phyloP scores from a whole-genome alignment of 2,888 invertebrate species.

The Carpatolechia fugitivella region DNA sequence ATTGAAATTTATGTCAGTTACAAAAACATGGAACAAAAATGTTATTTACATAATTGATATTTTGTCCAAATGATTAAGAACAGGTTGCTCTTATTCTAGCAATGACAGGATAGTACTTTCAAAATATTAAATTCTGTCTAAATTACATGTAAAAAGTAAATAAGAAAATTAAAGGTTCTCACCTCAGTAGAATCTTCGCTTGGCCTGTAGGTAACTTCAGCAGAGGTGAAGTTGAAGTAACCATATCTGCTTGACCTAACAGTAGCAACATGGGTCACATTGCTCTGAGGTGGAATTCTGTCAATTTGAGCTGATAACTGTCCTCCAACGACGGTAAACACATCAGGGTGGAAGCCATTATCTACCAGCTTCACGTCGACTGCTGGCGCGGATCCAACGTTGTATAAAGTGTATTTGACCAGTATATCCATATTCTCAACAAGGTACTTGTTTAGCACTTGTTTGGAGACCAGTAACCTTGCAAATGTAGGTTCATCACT shows the following conservation, averaged over 20 bases:
- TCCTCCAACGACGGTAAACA: constrained; percentile 94
- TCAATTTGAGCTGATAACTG: constrained; percentile 90
- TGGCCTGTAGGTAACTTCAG: constrained; percentile 92
- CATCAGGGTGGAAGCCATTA: constrained; percentile 93
- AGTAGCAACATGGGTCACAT: constrained; percentile 96
- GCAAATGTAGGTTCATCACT: constrained; percentile 88
- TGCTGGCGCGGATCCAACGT: constrained; percentile 95
- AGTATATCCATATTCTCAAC: constrained; percentile 98
- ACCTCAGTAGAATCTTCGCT: constrained; percentile 90
- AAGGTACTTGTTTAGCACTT: constrained; percentile 96
- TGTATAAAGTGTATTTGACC: constrained; percentile 95
- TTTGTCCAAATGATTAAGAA: no score
- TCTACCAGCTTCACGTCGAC: constrained; percentile 93
- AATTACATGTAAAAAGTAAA: no score
- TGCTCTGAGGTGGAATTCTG: constrained; percentile 94
- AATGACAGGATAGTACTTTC: no score
- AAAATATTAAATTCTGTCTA: no score
- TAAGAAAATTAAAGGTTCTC: constrained; percentile 34
- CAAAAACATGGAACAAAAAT: no score
- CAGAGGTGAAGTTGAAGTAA: constrained; percentile 98
- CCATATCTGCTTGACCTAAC: constrained; percentile 94
- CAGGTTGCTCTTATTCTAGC: no score
- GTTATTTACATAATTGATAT: no score
- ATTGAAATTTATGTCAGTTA: no score
- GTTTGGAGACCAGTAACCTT: constrained; percentile 93